Base-by-base conservation (phyloP, 2,113 vertebrate species). In the Morphnarchus princeps region DNA sequence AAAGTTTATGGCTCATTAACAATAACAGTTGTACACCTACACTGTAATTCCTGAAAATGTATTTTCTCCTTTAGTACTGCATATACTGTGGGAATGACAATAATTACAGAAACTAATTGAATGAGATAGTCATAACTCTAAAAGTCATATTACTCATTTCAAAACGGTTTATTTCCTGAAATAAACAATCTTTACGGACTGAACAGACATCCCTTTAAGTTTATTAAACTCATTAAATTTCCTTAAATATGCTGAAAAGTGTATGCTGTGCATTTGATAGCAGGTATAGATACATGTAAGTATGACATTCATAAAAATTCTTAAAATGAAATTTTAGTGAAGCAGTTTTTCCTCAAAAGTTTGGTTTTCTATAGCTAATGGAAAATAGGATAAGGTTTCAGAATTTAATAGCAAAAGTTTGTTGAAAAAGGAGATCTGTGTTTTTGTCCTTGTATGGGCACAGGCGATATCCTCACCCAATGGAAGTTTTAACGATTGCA, bases 61-160 rank as follows among this genome's bases (percentile, higher is more conserved):
- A 95, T 96, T 97, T 95, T 94, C 93, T 96, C 58, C 84, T 95
- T 93, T 94, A 93, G 74, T 66, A 77, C 91, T 86, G 71, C 94
- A 82, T 95, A 96, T 85, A 87, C 78, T 66, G 83, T 89, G 84
- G 38, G 84, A 97, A 96, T 96, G 96, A 91, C 96, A 95, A 94
- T 97, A 96, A 97, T 97, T 97, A 96, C 95, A 94, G 94, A 96
- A 97, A 96, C 94, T 97, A 97, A 97, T 97, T 97, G 97, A 97
- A 96, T 94, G 96, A 96, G 96, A 95, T 55, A 97, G 93, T 97
- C 87, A 71, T 96, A 97, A 95, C 78, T 97, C 91, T 96, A 90
- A 94, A 94, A 96, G 87, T 97, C 94, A 77, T 93, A 95, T 95
- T 96, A 87, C 62, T 96, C 67, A 94, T 95, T 96, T 97, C 89